Evolutionary conservation across 1,140 invertebrate genomes (phyloP).

Genomic region (Archivesica marissinica): DNA sequence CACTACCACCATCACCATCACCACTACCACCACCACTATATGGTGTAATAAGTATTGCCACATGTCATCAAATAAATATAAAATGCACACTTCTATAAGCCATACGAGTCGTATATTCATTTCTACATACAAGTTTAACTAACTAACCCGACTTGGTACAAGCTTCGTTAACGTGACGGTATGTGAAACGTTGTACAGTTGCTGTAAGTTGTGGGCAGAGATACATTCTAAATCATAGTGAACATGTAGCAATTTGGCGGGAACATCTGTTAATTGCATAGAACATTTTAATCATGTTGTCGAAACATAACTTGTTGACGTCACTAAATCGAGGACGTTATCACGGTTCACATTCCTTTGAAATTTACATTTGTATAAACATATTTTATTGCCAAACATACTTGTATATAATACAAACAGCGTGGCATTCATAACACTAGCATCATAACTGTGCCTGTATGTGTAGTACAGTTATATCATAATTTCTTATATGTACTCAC

Average conservation of each 20-base stretch:
- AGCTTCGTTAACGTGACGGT: background rate
- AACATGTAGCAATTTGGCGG: constrained; percentile 1
- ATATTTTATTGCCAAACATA: too few relatives aligned
- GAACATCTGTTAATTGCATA: background rate
- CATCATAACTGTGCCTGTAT: too few relatives aligned
- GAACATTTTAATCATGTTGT: background rate
- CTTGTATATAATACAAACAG: too few relatives aligned
- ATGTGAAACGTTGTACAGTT: background rate
- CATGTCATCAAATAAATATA: background rate
- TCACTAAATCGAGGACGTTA: background rate
- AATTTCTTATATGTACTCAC: too few relatives aligned
- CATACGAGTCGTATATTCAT: too few relatives aligned
- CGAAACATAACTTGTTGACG: background rate
- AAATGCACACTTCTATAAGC: background rate
- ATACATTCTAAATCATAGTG: background rate
- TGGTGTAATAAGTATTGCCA: background rate
- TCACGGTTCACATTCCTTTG: too few relatives aligned
- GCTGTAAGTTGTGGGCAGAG: background rate
- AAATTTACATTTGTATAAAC: too few relatives aligned
- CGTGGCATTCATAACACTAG: too few relatives aligned
- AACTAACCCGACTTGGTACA: background rate
- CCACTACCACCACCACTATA: background rate
- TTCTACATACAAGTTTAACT: too few relatives aligned
- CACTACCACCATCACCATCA: background rate
- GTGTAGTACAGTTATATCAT: too few relatives aligned